These are phyloP conservation scores for Phylloscopus trochiloides DNA, from an alignment of 2,113 vertebrate genomes.

Conservation along the genomic window DNA sequence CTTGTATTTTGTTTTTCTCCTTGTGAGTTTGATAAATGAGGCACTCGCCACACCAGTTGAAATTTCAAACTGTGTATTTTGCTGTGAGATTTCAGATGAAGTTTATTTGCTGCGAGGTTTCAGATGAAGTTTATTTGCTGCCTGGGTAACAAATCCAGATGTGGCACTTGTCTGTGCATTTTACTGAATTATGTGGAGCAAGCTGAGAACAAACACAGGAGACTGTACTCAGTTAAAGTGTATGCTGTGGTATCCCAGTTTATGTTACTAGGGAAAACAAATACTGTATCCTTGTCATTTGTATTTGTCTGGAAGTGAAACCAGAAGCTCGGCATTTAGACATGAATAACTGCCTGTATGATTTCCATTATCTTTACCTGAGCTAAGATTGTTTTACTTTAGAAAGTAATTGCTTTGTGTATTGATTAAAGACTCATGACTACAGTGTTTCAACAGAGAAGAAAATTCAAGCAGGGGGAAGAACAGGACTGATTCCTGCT, in stretches of 20 bases:
- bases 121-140: constrained; percentile 48
- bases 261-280: constrained; percentile 33
- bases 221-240: neutral
- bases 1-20: neutral
- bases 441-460: neutral
- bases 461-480: neutral
- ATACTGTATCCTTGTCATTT: constrained; percentile 9
- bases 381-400: constrained; percentile 35
- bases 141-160: constrained; percentile 70
- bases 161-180: constrained; percentile 70
- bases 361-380: neutral
- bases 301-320: constrained; percentile 25
- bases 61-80: constrained; percentile 5
- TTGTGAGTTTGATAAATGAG: constrained; percentile 5
- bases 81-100: neutral
- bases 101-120: constrained; percentile 38
- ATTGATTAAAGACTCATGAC: neutral
- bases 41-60: neutral
- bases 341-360: neutral
- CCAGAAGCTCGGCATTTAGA: constrained; percentile 4
- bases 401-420: neutral
- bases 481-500: neutral
- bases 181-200: constrained; percentile 47
- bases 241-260: neutral
- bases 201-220: constrained; percentile 10